Evolutionary conservation across 2,113 vertebrate species (phyloP).

Genomic region (Emydocephalus ijimae): DNA sequence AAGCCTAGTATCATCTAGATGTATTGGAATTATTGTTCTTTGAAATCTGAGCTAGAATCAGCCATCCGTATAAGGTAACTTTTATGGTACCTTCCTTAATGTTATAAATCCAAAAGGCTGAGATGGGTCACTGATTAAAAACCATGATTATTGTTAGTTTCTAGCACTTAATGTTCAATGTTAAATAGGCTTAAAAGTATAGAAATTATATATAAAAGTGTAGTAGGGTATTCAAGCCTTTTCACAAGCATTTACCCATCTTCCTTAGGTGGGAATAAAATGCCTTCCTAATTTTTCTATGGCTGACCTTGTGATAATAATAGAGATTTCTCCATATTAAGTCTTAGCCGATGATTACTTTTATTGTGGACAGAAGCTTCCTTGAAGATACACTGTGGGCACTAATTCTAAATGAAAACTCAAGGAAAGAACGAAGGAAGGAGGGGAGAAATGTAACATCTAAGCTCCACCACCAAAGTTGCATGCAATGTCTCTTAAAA

Average conservation of each 20-base stretch:
- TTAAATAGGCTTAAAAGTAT: neutral
- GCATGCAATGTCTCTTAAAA: neutral
- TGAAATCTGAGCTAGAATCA: neutral
- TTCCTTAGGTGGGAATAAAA: neutral
- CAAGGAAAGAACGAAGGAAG: neutral
- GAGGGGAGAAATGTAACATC: neutral
- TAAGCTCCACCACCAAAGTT: neutral
- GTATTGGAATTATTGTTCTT: neutral
- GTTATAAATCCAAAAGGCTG: neutral
- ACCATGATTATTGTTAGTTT: neutral
- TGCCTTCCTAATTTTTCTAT: neutral
- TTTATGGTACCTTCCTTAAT: neutral
- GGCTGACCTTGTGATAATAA: neutral
- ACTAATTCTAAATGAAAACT: neutral
- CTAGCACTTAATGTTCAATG: neutral
- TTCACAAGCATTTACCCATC: neutral
- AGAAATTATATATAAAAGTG: neutral
- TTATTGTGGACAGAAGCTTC: neutral
- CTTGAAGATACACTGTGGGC: neutral
- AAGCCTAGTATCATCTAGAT: neutral
- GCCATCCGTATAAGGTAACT: neutral
- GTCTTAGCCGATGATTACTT: neutral
- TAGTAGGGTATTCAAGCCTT: neutral
- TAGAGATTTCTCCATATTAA: too few species aligned
- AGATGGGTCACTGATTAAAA: neutral